These are phyloP conservation scores for Cygnus atratus DNA, from an alignment of 2,113 vertebrate species.

Conservation along the genomic window DNA sequence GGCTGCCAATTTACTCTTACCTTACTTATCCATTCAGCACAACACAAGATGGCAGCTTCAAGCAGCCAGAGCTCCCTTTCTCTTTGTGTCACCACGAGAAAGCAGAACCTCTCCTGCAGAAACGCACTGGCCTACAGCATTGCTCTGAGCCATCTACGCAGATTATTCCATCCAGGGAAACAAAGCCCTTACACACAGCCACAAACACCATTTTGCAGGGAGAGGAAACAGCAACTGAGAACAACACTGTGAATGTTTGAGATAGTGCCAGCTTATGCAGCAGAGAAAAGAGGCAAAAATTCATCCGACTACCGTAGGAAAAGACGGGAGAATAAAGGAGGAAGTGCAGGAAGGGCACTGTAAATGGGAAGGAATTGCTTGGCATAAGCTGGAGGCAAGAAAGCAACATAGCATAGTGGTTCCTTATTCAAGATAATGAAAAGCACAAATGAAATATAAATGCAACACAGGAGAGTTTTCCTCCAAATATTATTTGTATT, in stretches of 20 bases:
- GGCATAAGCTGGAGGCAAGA: background rate
- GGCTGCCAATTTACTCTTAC: background rate
- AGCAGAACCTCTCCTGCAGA: background rate
- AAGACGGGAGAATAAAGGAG: background rate
- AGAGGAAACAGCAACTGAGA: background rate
- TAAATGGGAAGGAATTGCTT: background rate
- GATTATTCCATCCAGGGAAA: conserved; percentile 20
- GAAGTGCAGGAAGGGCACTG: background rate
- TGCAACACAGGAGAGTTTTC: background rate
- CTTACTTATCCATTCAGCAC: background rate
- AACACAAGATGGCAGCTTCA: background rate
- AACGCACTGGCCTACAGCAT: background rate
- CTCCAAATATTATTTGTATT: background rate
- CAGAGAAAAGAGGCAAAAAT: background rate
- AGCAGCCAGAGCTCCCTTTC: background rate
- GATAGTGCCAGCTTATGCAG: background rate
- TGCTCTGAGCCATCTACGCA: background rate
- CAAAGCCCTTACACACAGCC: background rate
- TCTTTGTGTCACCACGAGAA: conserved; percentile 6
- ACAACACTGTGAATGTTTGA: background rate
- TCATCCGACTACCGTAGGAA: background rate
- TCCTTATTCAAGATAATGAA: background rate
- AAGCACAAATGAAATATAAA: background rate
- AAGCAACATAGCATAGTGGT: background rate
- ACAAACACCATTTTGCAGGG: background rate